These are phyloP conservation scores for Acridotheres tristis DNA, from an alignment of 2,797 vertebrate species.

Conservation along the genomic window DNA sequence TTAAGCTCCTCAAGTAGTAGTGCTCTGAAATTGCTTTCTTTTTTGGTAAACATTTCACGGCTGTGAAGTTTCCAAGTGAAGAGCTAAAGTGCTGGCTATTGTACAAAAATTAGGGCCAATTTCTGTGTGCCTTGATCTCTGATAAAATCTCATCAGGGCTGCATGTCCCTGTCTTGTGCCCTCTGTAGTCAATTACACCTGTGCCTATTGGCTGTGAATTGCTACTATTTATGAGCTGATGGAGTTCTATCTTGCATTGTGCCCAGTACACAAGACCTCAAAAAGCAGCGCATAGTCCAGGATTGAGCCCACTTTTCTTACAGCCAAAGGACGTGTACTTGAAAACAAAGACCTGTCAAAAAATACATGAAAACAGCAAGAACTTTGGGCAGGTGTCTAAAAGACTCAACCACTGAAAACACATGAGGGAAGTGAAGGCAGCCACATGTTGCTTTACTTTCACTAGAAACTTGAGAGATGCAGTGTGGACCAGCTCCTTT, in stretches of 20 bases:
- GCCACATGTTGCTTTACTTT: background rate
- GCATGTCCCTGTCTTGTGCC: background rate
- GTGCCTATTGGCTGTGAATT: conserved; percentile 25
- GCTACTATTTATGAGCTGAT: background rate
- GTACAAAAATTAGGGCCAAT: conserved; percentile 67
- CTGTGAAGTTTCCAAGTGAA: conserved; percentile 74
- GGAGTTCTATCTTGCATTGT: background rate
- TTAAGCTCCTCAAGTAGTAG: conserved; percentile 75
- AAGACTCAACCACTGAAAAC: background rate
- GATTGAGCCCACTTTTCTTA: background rate
- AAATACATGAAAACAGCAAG: background rate
- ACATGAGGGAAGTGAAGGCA: background rate
- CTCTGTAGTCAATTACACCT: conserved; percentile 38
- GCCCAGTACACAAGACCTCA: background rate
- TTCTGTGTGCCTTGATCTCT: conserved; percentile 40
- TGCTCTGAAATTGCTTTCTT: conserved; percentile 73
- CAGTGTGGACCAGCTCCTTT: background rate
- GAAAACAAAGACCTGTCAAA: background rate
- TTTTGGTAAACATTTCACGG: conserved; percentile 74
- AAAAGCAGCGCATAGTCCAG: background rate
- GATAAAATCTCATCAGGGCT: conserved; percentile 38
- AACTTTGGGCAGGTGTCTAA: background rate
- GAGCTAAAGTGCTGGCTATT: conserved; percentile 65
- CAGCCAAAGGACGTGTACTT: background rate
- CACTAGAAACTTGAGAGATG: background rate